A percentile compares a stretch with the other conserved stretches of the same genome.
Evolutionary conservation across 2,797 vertebrate genomes (phyloP).

Genomic region (Sphenodon punctatus): DNA sequence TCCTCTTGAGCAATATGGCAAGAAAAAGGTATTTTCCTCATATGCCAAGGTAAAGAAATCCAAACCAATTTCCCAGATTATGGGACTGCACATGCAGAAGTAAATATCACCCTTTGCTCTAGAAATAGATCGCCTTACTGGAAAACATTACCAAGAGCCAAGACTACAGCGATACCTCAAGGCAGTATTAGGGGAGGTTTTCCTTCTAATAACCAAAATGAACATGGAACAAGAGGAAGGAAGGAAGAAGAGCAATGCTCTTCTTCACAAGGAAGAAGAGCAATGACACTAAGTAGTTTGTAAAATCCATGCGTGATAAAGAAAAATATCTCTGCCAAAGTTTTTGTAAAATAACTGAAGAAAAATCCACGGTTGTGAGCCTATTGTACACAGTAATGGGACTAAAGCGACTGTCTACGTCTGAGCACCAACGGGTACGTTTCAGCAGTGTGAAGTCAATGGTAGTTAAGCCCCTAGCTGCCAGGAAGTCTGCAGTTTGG

Average conservation of each 20-base stretch:
- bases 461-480: background rate
- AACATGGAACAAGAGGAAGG: too few relatives aligned
- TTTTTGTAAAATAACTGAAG: background rate
- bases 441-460: background rate
- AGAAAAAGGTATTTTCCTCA: background rate
- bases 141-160: background rate
- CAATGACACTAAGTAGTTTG: background rate
- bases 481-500: background rate
- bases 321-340: background rate
- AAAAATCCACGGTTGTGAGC: background rate
- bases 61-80: background rate
- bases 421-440: background rate
- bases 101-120: background rate
- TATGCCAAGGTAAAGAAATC: background rate
- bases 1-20: rapidly evolving
- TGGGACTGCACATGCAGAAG: background rate
- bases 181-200: background rate
- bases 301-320: background rate
- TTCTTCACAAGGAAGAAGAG: background rate
- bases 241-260: too few relatives aligned
- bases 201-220: background rate
- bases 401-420: background rate
- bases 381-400: background rate
- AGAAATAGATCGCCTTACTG: background rate
- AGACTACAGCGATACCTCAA: background rate